Base-by-base conservation (phyloP, 2,888 invertebrate genomes). In the Ophraella communa region DNA sequence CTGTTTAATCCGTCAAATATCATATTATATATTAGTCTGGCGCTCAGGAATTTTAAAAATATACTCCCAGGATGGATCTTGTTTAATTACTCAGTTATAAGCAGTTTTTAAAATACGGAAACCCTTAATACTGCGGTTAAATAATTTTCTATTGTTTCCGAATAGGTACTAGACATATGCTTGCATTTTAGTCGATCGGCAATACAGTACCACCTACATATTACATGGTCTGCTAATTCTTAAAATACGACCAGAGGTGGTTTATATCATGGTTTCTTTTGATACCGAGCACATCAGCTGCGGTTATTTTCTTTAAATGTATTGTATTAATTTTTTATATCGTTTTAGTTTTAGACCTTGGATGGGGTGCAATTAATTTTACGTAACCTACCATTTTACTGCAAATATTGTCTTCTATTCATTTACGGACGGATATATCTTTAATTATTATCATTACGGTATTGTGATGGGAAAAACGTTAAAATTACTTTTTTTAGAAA, bases 221-320 rank as follows among this genome's bases (percentile, higher is more conserved):
- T 47, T 47, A 47, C 14, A 47, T 47, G 47, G 47, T 47, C 47
- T 47, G 47, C 21, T 47, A 47, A n/a, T 21, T 47, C 23, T 47
- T 23, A 23, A 47, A 47, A 47, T 47, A 47, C 23, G 14, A 4
- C 21, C 21, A 23, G 17, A 42, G 42, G 42, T 18, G 10, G 14
- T 23, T 47, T 23, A 17, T 39, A 39, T 39, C 14, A 39, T 39
- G 39, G 39, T 39, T 39, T 39, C 39, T 39, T 39, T 39, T 39
- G 39, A 39, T 17, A 17, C n/a, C 4, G 11, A 17, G 17, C 17
- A 17, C 17, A 39, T 39, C 39, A 39, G 14, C 39, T 39, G 39
- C 17, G 39, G 39, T 39, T 39, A 39, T 39, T 39, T n/a, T 14
- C 7, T 39, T 39, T 17, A 5, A 17, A 4, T 14, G 39, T 7